Conservation (phyloP, 2,113 vertebrate genomes). For the Alosa alosa region DNA sequence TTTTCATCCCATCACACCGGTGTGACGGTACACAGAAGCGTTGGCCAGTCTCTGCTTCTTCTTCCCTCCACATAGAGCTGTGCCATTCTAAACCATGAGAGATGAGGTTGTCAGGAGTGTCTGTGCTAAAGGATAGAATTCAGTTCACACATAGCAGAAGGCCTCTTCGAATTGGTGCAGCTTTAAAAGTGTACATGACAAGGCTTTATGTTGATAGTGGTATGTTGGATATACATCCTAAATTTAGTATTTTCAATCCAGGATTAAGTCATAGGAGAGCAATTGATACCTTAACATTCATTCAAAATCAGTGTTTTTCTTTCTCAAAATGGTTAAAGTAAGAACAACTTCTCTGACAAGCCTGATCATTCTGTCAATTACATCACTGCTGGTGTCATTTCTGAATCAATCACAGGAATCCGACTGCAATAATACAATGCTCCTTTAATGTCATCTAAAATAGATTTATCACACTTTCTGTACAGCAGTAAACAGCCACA, state of each 20-base stretch:
- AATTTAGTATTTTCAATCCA: too few relatives aligned
- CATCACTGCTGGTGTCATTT: not conserved
- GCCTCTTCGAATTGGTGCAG: too few relatives aligned
- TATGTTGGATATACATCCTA: too few relatives aligned
- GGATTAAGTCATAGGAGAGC: not conserved
- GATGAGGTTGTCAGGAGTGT: too few relatives aligned
- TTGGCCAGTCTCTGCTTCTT: too few relatives aligned
- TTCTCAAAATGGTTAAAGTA: not conserved
- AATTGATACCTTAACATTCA: not conserved
- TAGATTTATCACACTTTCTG: conserved; percentile 67
- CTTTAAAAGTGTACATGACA: too few relatives aligned
- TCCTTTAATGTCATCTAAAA: conserved; percentile 64
- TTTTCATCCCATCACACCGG: too few relatives aligned
- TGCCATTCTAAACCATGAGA: not conserved
- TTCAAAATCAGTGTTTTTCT: not conserved
- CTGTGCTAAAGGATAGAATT: too few relatives aligned
- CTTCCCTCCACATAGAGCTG: too few relatives aligned
- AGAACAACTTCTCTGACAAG: not conserved
- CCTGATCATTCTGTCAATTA: not conserved
- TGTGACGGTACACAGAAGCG: too few relatives aligned
- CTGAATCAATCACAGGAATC: conserved; percentile 17
- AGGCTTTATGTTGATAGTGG: too few relatives aligned
- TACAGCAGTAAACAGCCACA: conserved; percentile 57
- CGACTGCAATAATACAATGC: conserved; percentile 36
- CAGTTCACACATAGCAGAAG: too few relatives aligned